Evolutionary conservation across 2,113 vertebrate genomes (phyloP).

Genomic region (Desmodus rotundus): DNA sequence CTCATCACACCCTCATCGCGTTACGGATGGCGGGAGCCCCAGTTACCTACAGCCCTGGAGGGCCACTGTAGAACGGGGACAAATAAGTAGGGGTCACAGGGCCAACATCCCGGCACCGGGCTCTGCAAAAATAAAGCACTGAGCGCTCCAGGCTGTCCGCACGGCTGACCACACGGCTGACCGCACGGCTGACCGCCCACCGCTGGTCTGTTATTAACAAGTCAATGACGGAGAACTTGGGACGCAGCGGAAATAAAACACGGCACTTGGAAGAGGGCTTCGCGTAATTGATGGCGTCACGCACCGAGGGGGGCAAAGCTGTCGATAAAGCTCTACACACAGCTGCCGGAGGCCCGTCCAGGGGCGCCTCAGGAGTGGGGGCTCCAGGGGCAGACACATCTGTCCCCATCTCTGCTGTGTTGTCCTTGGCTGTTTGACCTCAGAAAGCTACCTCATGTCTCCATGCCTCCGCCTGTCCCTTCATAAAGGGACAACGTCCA

Average conservation of each 20-base stretch:
- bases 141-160: fast-evolving
- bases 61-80: background rate
- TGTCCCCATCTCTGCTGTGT: fast-evolving
- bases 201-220: background rate
- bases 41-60: background rate
- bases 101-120: background rate
- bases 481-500: fast-evolving
- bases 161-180: background rate
- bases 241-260: background rate
- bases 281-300: fast-evolving
- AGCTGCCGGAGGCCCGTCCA: no score
- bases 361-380: fast-evolving
- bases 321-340: fast-evolving
- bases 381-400: background rate
- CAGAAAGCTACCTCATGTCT: background rate
- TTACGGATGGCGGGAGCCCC: background rate
- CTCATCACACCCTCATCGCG: background rate
- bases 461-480: background rate
- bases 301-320: fast-evolving
- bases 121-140: background rate
- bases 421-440: fast-evolving
- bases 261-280: background rate
- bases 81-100: background rate
- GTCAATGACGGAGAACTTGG: background rate
- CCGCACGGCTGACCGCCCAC: fast-evolving